These are phyloP conservation scores for Horisme vitalbata DNA, from an alignment of 2,888 invertebrate genomes.

Conservation along the genomic window DNA sequence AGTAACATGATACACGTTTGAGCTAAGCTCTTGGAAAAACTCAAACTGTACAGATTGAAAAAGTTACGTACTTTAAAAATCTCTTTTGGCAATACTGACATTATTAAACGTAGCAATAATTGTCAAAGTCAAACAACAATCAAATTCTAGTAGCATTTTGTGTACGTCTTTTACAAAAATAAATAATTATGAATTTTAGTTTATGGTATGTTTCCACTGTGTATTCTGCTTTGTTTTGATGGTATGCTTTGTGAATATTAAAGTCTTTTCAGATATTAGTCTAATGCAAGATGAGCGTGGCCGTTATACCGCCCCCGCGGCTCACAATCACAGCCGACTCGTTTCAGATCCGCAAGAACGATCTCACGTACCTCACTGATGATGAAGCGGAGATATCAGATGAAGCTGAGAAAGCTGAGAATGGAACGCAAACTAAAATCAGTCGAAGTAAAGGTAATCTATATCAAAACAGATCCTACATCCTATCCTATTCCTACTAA, in stretches of 20 bases:
- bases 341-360: constrained; percentile 4
- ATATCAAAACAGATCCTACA: background rate
- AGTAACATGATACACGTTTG: too few species aligned
- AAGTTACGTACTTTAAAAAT: too few species aligned
- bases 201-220: too few species aligned
- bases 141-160: constrained; percentile 10
- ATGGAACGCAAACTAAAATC: constrained; percentile 52
- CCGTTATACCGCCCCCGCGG: background rate
- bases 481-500: too few species aligned
- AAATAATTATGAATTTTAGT: too few species aligned
- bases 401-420: constrained; percentile 37
- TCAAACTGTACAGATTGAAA: too few species aligned
- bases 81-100: too few species aligned
- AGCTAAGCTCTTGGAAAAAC: too few species aligned
- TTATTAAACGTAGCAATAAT: background rate
- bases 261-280: background rate
- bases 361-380: constrained; percentile 5
- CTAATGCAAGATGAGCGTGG: constrained; percentile 10
- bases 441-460: constrained; percentile 18
- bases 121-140: background rate
- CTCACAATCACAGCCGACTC: constrained; percentile 10
- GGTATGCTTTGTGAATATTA: too few species aligned
- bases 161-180: constrained; percentile 2
- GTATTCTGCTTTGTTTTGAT: too few species aligned
- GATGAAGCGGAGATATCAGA: constrained; percentile 33